Base-by-base conservation (phyloP, 2,888 invertebrate genomes). In the Perizoma flavofasciatum region DNA sequence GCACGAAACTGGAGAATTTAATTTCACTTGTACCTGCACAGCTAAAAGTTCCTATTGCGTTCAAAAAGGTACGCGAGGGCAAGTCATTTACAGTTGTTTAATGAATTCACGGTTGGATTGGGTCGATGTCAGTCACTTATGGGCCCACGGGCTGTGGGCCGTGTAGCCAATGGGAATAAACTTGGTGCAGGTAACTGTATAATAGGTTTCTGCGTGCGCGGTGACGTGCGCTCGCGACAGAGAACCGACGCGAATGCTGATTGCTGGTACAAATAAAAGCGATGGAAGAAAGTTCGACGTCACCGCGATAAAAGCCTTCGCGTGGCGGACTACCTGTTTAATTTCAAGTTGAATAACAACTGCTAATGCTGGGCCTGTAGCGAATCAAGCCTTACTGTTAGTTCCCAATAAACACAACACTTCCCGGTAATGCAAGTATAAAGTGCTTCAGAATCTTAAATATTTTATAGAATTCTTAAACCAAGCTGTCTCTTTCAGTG, bases 271-370 rank as follows among this genome's bases (percentile, higher is more conserved):
- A 85, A 85, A 83, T 82, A 83, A 83, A 84, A 82, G 78, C 82
- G 82, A 72, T 69, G 76, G 75, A 89, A 89, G 91, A 91, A 91
- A 91, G 84, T 83, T 82, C 79, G 79, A 84, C 85, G 86, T 85
- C 85, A 86, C 77, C 73, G 71, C 77, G 75, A 84, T 82, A 82
- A 82, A 85, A 86, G 82, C 83, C 87, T 87, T 79, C 74, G 78
- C 79, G 77, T 81, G 75, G 78, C 72, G 76, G 77, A 71, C 75
- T 78, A 75, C 76, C 76, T 79, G 81, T 80, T 84, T 77, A 75
- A 82, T 85, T 83, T 78, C 71, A 78, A 82, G 78, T 79, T 69
- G 63, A 67, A 67, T 82, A 84, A 83, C 83, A 82, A 22, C 22
- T 22, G 81, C 72, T 80, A 79, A 81, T 81, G 81, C 82, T 79